Percentiles rank a stretch among this genome's conserved stretches.
Conservation (phyloP, 2,888 invertebrate species). For the Gisinianus flammeolus region DNA sequence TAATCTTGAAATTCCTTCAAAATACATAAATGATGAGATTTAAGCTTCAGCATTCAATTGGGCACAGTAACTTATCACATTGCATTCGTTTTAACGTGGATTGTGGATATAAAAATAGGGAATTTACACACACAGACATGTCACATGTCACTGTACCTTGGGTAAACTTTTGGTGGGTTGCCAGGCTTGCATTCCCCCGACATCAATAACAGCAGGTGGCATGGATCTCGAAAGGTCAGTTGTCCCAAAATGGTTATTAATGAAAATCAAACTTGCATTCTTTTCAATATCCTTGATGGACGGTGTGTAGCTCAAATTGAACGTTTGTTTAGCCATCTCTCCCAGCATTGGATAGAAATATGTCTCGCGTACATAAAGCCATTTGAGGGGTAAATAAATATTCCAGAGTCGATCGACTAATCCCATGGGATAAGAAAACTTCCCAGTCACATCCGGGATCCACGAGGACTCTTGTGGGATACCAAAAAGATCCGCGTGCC, state of each 20-base stretch:
- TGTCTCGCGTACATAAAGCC: neutral
- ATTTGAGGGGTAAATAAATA: neutral
- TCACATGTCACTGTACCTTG: neutral
- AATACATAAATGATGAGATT: neutral
- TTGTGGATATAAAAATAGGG: neutral
- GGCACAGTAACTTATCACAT: neutral
- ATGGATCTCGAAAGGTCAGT: conserved; percentile 20
- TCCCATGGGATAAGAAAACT: conserved; percentile 7
- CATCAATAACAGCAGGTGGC: conserved; percentile 12
- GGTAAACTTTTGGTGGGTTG: conserved; percentile 14
- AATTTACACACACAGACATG: neutral
- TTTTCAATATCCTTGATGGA: conserved; percentile 21
- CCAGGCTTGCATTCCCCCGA: conserved; percentile 30
- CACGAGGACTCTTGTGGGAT: conserved; percentile 11
- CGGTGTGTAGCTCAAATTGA: neutral
- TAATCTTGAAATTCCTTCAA: conserved; percentile 30
- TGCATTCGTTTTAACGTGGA: neutral
- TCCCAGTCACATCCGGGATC: conserved; percentile 14
- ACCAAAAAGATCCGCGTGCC: conserved; percentile 11
- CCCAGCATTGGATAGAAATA: neutral
- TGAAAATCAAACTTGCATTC: conserved; percentile 22
- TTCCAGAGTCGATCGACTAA: conserved; percentile 18
- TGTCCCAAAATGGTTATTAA: conserved; percentile 28
- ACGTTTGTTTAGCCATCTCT: neutral
- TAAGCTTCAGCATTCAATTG: neutral